Evolutionary conservation across 2,888 invertebrate genomes (phyloP), one percentile per base, ranked within the genome.

Genomic region (Rhaphigaster nebulosa): DNA sequence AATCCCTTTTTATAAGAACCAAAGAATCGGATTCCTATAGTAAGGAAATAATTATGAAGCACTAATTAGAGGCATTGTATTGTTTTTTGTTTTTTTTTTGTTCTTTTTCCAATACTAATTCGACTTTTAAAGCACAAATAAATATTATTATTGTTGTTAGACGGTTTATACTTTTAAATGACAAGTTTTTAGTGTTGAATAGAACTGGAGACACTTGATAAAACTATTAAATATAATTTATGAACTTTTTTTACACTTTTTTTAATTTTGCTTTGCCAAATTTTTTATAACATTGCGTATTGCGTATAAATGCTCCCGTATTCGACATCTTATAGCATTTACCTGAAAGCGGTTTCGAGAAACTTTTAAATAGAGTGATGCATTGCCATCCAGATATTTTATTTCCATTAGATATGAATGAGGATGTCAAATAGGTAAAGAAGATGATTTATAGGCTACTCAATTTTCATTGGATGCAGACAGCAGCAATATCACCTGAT

Each of bases 401-500:
- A 38, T 76, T 76, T 76, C 20, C 23, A 23, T 76, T 76, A 34
- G 34, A 76, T 76, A 76, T 76, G 38, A 76, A 76, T 76, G 70
- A 70, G 6, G 70, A 76, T 76, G 38, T 76, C 70, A 76, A 76
- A 76, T 76, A 76, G 38, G 65, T 65, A 15, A 29, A 29, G 70
- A 38, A 76, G 38, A 38, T 76, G 70, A 76, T 76, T 76, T 76
- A 76, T 76, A 20, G 70, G 38, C 70, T 76, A 20, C 70, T 34
- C 34, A 29, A 65, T 65, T 65, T 65, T 65, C 29, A 65, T 65
- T 65, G 29, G 34, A 34, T 60, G 29, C 13, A 26, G 29, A 0
- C 8, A 34, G 70, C 70, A 10, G 34, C 70, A 76, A 76, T 38
- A 76, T 38, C 34, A 76, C 23, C 34, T 76, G 38, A 76, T 26